Base-by-base conservation (phyloP, 1,140 invertebrate genomes). In the Drosophila jambulina region DNA sequence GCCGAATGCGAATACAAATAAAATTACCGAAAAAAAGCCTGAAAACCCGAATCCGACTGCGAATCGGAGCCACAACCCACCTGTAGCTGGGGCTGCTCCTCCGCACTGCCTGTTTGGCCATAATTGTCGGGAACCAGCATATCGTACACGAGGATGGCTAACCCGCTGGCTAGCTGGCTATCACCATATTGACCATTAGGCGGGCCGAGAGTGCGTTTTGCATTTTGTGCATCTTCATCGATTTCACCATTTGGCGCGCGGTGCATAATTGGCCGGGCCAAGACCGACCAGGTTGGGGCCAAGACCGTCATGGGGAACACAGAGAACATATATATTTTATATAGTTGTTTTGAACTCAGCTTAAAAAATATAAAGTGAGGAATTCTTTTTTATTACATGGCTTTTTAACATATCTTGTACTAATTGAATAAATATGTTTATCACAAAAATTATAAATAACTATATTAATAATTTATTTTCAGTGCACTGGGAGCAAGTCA, bases 181-280 rank as follows among this genome's bases (percentile, higher is more conserved):
- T 72, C 82, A 61, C 68, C 84, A 80, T 84, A 88, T 90, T 88
- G 84, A 90, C 80, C 80, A 88, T 88, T 90, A 88, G 82, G 58
- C 82, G 58, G 75, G 58, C 75, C 57, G 76, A 78, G 84, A 84
- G 83, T 88, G 84, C 80, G 84, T 88, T 78, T 88, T 88, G 84
- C 85, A 88, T 88, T 88, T 78, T 88, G 85, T 88, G 84, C 84
- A 88, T 88, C 84, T 88, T 88, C 84, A 88, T 88, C 84, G 84
- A 88, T 88, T 88, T 88, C 84, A 88, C 84, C 85, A 88, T 83
- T 88, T 90, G 80, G 77, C 80, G 84, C 85, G 84, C 80, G 72
- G 80, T 63, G 69, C 84, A 88, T 88, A 88, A 88, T 88, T 88
- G 84, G 84, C 78, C 85, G 65, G 65, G 64, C 77, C 77, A 67